These are phyloP conservation scores for Opisthograptis luteolata DNA, from an alignment of 2,888 invertebrate genomes.

Conservation along the genomic window DNA sequence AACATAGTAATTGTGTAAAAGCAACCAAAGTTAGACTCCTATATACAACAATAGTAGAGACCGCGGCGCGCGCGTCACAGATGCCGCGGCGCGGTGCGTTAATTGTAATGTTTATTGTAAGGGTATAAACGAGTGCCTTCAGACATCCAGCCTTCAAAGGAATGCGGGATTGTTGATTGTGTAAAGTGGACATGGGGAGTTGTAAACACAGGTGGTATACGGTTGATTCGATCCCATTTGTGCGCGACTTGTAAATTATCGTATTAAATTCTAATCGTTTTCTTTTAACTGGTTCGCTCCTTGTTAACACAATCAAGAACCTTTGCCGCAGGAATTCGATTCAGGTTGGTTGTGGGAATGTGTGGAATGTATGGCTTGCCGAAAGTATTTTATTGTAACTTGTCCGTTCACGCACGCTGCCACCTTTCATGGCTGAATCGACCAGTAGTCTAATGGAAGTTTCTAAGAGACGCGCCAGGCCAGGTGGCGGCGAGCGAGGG, in stretches of 20 bases:
- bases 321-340: constrained; percentile 44
- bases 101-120: constrained; percentile 59
- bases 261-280: constrained; percentile 33
- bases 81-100: constrained; percentile 39
- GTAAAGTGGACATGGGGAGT: constrained; percentile 59
- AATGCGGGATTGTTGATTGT: constrained; percentile 75
- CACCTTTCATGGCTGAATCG: constrained; percentile 7
- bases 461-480: not conserved
- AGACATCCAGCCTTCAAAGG: constrained; percentile 80
- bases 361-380: constrained; percentile 49
- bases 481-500: constrained; percentile 7
- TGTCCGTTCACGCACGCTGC: constrained; percentile 37
- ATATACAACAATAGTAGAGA: constrained; percentile 53
- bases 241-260: constrained; percentile 35
- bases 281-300: constrained; percentile 35
- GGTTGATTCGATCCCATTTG: constrained; percentile 40
- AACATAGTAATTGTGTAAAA: constrained; percentile 44
- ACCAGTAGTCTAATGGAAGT: not conserved
- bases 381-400: constrained; percentile 49
- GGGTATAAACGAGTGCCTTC: constrained; percentile 82
- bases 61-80: constrained; percentile 39
- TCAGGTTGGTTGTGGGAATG: constrained; percentile 50
- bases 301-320: constrained; percentile 50
- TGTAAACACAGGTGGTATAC: constrained; percentile 52
- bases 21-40: constrained; percentile 68